Evolutionary conservation across 1,140 invertebrate genomes (phyloP).

Genomic region (Calliphora vicina): DNA sequence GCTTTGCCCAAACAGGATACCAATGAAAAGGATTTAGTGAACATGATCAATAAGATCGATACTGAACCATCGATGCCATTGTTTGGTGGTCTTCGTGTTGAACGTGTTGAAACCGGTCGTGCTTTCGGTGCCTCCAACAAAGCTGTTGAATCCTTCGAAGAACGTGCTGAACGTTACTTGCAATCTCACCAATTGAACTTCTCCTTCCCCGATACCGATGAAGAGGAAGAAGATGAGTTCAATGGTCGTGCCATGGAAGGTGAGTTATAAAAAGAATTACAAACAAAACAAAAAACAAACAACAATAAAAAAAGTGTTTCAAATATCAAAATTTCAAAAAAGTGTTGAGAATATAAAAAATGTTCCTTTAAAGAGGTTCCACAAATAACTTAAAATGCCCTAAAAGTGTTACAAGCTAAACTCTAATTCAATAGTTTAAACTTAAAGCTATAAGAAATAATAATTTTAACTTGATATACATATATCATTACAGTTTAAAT

Average conservation of each 20-base stretch:
- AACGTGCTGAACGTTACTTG: conserved; percentile 63
- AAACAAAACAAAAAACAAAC: background rate
- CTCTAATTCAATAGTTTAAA: too few relatives aligned
- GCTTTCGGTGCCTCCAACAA: conserved; percentile 48
- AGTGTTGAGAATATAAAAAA: too few relatives aligned
- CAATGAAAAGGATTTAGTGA: conserved; percentile 62
- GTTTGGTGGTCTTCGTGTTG: conserved; percentile 60
- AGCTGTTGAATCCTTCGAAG: conserved; percentile 57
- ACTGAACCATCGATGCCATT: conserved; percentile 58
- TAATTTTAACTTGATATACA: too few relatives aligned
- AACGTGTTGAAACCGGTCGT: conserved; percentile 53
- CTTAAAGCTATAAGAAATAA: too few relatives aligned
- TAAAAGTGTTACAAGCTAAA: too few relatives aligned
- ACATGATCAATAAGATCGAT: conserved; percentile 64
- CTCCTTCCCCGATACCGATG: conserved; percentile 56
- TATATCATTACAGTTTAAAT: too few relatives aligned
- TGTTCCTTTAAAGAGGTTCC: too few relatives aligned
- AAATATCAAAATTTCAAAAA: background rate
- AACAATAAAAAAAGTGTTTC: background rate
- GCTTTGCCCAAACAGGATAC: conserved; percentile 58
- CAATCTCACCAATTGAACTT: conserved; percentile 63
- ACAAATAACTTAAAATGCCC: too few relatives aligned
- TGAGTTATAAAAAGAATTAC: conserved; percentile 48
- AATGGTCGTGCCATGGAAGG: conserved; percentile 59
- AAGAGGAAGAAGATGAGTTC: conserved; percentile 53